Percentiles rank a stretch among this genome's conserved stretches.
Evolutionary conservation across 30 jellyfish, hydroid and myxozoan genomes (phyloP).

Genomic region (Turritopsis rubra): DNA sequence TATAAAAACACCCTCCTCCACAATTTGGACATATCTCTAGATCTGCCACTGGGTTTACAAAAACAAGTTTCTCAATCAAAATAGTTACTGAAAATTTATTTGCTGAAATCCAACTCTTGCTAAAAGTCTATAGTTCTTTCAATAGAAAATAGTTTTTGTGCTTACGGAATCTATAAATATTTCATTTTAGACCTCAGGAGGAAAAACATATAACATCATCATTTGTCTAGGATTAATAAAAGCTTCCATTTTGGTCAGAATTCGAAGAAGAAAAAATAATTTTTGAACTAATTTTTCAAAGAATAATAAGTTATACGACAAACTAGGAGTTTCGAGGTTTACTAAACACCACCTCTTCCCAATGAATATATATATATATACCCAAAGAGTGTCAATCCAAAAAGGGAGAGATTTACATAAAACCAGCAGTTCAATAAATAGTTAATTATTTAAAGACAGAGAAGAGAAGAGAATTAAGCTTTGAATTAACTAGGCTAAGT

Average conservation of each 20-base stretch:
- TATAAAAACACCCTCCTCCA: too few relatives aligned
- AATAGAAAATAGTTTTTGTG: neutral
- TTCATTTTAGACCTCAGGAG: neutral
- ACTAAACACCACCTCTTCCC: too few relatives aligned
- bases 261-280: neutral
- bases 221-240: neutral
- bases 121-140: neutral
- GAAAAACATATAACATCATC: neutral
- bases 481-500: too few relatives aligned
- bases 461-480: too few relatives aligned
- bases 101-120: neutral
- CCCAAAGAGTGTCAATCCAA: neutral
- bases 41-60: too few relatives aligned
- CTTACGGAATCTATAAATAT: neutral
- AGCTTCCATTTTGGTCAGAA: neutral
- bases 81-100: neutral
- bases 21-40: too few relatives aligned
- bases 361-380: too few relatives aligned
- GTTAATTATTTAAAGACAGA: neutral
- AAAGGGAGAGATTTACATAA: neutral
- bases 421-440: neutral
- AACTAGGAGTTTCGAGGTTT: too few relatives aligned
- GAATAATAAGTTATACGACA: too few relatives aligned
- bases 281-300: too few relatives aligned
- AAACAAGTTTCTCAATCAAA: neutral